Evolutionary conservation across 2,113 vertebrate genomes (phyloP).

Genomic region (Takifugu flavidus): DNA sequence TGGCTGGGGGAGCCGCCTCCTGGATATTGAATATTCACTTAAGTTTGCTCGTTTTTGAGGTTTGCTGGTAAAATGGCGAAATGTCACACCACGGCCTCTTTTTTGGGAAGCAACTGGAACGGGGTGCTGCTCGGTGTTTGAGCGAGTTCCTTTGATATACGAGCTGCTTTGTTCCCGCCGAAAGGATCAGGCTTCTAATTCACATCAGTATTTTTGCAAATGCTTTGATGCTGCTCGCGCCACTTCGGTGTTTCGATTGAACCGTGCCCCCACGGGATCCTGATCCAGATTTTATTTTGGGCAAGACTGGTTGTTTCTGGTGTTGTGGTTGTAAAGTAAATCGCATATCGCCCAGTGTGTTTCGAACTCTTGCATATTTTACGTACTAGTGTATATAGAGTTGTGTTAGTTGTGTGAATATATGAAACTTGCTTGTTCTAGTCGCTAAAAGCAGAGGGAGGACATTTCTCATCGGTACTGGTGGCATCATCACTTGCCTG

Average conservation of each 20-base stretch:
- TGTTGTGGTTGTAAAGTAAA: too few relatives aligned
- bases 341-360: too few relatives aligned
- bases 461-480: too few relatives aligned
- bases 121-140: conserved; percentile 64
- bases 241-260: conserved; percentile 38
- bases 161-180: conserved; percentile 60
- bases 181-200: conserved; percentile 65
- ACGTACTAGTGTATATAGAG: too few relatives aligned
- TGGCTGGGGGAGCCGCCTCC: too few relatives aligned
- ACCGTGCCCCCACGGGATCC: neutral
- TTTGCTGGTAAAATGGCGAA: conserved; percentile 36
- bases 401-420: too few relatives aligned
- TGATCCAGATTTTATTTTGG: too few relatives aligned
- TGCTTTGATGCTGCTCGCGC: conserved; percentile 51
- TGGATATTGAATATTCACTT: neutral
- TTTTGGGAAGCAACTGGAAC: conserved; percentile 68
- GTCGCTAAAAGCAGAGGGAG: too few relatives aligned
- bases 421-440: too few relatives aligned
- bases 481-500: neutral
- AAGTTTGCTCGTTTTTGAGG: conserved; percentile 57
- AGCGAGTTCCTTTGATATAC: conserved; percentile 73
- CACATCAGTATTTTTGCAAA: conserved; percentile 47
- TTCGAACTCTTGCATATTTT: too few relatives aligned
- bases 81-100: conserved; percentile 52
- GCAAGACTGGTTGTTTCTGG: too few relatives aligned